Base-by-base conservation (phyloP, 2,113 vertebrate species). In the Nycticebus coucang region DNA sequence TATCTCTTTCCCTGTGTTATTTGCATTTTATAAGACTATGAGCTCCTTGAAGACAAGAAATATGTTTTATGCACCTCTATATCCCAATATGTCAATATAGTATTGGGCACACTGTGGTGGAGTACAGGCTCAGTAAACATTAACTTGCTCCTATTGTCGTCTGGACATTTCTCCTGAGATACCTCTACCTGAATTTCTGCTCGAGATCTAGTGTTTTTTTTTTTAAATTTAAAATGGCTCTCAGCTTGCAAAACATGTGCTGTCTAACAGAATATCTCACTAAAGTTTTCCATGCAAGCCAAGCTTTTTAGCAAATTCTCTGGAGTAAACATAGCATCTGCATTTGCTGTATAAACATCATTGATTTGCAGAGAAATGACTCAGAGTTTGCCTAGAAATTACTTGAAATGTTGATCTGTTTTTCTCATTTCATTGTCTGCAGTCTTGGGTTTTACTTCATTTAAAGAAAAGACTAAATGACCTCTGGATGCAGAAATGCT, bases 321-420 rank as follows among this genome's bases (percentile, higher is more conserved):
- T 50, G 15, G 60, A 87, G n/a, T 94, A 87, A 89, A 80, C 3
- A 50, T 4, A 93, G 75, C 55, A 95, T 89, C 66, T 93, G 60
- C n/a, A 89, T 89, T 91, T 87, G 14, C 24, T 53, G 15, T 41
- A 59, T n/a, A 88, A 81, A 93, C 17, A 79, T 59, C 55, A 87
- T 41, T 74, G 18, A 87, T 89, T 30, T 19, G 21, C 24, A 77
- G 37, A 57, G 53, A 93, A 94, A 92, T 89, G 90, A 93, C 72
- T 95, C 78, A 84, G 19, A 71, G 55, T 84, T 57, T 85, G 68
- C 75, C 66, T 62, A 85, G 60, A 82, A 74, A 45, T 81, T 37
- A 64, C 59, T 78, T 69, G 45, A 80, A 17, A 95, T 64, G 71
- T 50, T 82, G 12, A 78, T 90, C 33, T 74, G 4, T 93, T 89